phyloP scores from a whole-genome alignment of 2,113 vertebrate species.

The Burhinus oedicnemus region DNA sequence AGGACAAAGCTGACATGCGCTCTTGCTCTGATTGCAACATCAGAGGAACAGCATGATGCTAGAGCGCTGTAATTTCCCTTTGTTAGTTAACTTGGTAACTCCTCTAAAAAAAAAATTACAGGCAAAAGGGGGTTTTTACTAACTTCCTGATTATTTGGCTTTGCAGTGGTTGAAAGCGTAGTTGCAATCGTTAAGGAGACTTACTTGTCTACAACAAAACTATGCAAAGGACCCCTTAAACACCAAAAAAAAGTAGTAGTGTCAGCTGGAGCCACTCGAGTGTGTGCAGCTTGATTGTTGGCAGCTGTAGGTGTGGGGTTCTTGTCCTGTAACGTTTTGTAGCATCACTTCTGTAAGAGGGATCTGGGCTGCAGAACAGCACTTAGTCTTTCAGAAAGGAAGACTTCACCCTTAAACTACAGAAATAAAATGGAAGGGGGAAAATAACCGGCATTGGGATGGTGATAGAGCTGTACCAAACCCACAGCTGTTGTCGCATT shows the following conservation, averaged over 20 bases:
- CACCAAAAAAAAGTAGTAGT: too few relatives aligned
- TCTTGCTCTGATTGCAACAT: neutral
- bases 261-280: neutral
- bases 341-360: neutral
- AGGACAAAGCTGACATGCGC: neutral
- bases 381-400: neutral
- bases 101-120: neutral
- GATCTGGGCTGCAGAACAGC: neutral
- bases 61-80: neutral
- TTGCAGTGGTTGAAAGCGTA: fast-evolving
- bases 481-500: neutral
- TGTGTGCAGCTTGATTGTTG: fast-evolving
- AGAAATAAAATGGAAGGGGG: neutral
- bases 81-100: neutral
- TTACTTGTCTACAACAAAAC: neutral
- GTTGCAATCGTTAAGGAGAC: neutral
- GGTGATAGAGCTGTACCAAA: neutral
- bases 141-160: neutral
- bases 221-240: neutral
- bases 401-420: neutral
- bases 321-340: too few relatives aligned
- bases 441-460: neutral
- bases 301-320: neutral
- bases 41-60: neutral
- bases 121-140: neutral